Evolutionary conservation across 2,797 vertebrate genomes (phyloP), one percentile per base, ranked within the genome.

Genomic region (Picus viridis): DNA sequence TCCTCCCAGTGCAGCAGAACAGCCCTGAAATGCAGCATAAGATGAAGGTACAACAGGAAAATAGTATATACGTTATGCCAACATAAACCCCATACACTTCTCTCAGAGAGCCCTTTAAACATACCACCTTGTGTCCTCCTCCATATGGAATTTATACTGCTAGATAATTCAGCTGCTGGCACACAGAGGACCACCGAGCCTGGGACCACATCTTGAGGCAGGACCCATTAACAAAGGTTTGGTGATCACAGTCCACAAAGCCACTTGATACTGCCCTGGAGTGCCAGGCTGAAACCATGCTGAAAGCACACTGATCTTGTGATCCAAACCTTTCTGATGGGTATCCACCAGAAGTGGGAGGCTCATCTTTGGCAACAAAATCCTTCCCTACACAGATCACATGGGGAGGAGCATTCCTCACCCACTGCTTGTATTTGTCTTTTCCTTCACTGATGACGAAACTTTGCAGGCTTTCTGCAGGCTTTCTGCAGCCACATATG

Each of bases 61-160:
- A 30, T 22, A 20, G 13, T 10, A 3, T 26, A 6, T 34, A 27
- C 4, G 0, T n/a, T 49, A 23, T 39, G 27, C 13, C 53, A 49
- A 9, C 17, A 14, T 61, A 24, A 70, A 74, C 22, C 32, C 49
- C 24, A 4, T 68, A 24, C 4, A 36, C 45, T 0, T 0, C 20
- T 86, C 41, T 47, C 59, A 67, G 58, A 65, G 43, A 71, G 15
- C 9, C 57, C 49, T 32, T 57, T 54, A 34, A 45, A n/a, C 1
- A 3, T 27, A 32, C 13, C 32, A 9, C 19, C 20, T 30, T 34
- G 65, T 70, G 18, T 62, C 12, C 43, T 88, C 20, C 36, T 81
- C 29, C 39, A 43, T 17, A 16, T 5, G 9, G n/a, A 64, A 61
- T 53, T 78, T 39, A 5, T 29, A 26, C 13, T 24, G 18, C 45